Evolutionary conservation across 2,113 vertebrate genomes (phyloP), one percentile per base, ranked within the genome.

Genomic region (Lynx canadensis): DNA sequence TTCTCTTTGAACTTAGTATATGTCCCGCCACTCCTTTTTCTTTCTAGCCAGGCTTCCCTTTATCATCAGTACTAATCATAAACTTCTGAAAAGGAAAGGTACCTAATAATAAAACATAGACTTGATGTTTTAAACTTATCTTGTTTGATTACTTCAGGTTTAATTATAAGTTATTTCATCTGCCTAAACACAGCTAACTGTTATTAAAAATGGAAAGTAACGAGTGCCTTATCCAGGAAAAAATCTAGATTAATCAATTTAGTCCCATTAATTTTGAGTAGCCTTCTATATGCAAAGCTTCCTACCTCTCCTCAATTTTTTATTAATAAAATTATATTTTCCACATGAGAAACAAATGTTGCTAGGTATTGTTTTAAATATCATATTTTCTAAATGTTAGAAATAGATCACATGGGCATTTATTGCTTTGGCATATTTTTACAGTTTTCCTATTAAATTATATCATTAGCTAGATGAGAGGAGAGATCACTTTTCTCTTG

Each of bases 71-170:
- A 38, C 38, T 38, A 45, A 45, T 45, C 8, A 45, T 45, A 45
- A 45, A 45, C 95, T 41, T 89, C 50, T 80, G 50, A 60, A 88
- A 93, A 90, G 73, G 29, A 96, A 94, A 71, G n/a, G 14, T 45
- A 65, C 48, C 71, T 91, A 60, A 80, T 87, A 95, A 71, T 79
- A 87, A 95, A 89, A 89, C 19, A 57, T 50, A 88, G 33, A 94
- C 50, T 87, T 80, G n/a, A 87, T 95, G n/a, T 82, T 97, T 95
- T 60, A 89, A 73, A 95, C 55, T 80, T 91, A 84, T 83, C 94
- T 87, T 97, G 93, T 89, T 60, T 73, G 76, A 87, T 86, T 82
- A 63, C 78, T 89, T 93, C 57, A 92, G 27, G 4, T 95, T 97
- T 92, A 89, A 89, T 89, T 95, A 82, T 19, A 82, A 69, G 52